These are phyloP conservation scores for Sebastes variabilis DNA, from an alignment of 2,797 vertebrate genomes.

Conservation along the genomic window DNA sequence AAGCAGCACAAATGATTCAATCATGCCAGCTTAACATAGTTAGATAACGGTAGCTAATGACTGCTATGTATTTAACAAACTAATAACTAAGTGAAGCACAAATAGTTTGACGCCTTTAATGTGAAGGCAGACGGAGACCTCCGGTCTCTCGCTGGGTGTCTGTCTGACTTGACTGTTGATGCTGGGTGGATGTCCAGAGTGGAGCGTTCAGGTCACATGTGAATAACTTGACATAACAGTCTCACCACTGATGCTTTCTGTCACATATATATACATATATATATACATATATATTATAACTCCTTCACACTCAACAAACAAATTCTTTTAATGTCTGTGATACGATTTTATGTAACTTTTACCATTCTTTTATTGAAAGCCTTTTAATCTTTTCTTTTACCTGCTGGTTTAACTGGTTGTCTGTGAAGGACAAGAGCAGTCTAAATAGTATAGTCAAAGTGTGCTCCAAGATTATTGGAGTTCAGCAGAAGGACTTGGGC, in stretches of 20 bases:
- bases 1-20: background rate
- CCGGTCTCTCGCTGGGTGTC: background rate
- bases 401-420: too few relatives aligned
- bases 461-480: too few relatives aligned
- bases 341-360: too few relatives aligned
- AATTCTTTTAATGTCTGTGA: too few relatives aligned
- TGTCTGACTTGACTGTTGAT: slow-evolving; percentile 4
- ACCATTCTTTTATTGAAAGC: too few relatives aligned
- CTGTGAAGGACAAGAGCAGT: too few relatives aligned
- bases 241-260: background rate
- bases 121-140: slow-evolving; percentile 31
- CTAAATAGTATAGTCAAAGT: too few relatives aligned
- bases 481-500: too few relatives aligned
- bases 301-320: background rate
- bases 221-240: background rate
- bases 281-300: too few relatives aligned
- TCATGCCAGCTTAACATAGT: background rate
- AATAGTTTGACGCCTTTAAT: slow-evolving; percentile 2
- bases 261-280: too few relatives aligned
- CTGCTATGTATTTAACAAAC: background rate
- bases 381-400: too few relatives aligned
- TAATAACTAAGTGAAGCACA: background rate
- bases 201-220: background rate
- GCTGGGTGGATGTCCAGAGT: background rate
- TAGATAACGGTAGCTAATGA: background rate